These are phyloP conservation scores for Tupaia tana DNA, from an alignment of 2,113 vertebrate genomes.

Conservation along the genomic window DNA sequence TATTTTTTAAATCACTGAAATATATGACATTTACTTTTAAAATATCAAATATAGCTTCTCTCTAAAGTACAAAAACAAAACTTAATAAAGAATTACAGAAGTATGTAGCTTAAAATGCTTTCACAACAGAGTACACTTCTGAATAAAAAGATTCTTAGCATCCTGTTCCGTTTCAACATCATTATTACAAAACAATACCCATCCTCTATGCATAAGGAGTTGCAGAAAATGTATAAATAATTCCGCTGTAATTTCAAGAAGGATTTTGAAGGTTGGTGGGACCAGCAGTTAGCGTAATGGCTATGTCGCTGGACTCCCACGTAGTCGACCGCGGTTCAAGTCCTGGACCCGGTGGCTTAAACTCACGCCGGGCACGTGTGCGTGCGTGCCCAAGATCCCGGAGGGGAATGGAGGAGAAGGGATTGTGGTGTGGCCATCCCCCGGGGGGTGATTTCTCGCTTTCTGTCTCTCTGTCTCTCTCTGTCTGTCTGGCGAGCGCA, in stretches of 20 bases:
- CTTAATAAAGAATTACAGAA: slow-evolving; percentile 7
- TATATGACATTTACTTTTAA: slow-evolving; percentile 33
- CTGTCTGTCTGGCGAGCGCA: no score
- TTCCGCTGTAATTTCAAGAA: background rate
- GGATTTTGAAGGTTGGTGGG: background rate
- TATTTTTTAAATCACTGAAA: slow-evolving; percentile 42
- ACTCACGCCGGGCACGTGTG: no score
- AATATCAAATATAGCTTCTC: background rate
- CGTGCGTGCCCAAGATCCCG: no score
- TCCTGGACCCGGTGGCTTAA: no score
- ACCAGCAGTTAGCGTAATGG: no score
- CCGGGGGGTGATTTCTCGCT: no score
- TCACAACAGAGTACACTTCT: background rate
- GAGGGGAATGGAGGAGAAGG: no score
- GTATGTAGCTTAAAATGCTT: background rate
- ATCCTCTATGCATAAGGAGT: background rate
- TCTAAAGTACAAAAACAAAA: slow-evolving; percentile 22
- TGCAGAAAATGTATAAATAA: slow-evolving; percentile 7
- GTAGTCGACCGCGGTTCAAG: no score
- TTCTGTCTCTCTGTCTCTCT: no score
- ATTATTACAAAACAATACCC: slow-evolving; percentile 18
- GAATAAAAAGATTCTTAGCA: background rate
- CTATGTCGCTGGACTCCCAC: no score
- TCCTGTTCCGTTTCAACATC: background rate
- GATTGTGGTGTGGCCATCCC: no score